A percentile compares a stretch with the other conserved stretches of the same genome.
These are phyloP conservation scores for Euzophera pinguis DNA, from an alignment of 2,888 invertebrate genomes.

Conservation along the genomic window DNA sequence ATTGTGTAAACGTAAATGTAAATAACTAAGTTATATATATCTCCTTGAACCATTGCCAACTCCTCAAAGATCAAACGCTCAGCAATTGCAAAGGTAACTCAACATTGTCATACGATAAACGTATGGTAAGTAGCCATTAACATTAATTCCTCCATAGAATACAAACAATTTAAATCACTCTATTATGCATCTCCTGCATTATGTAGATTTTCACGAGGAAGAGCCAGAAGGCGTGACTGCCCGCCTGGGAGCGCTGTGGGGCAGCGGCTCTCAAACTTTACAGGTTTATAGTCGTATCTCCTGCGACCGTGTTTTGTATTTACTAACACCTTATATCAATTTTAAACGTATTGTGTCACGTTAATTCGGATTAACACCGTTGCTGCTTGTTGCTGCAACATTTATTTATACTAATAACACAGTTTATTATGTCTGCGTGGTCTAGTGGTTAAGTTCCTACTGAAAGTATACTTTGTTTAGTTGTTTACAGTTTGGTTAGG, in stretches of 20 bases:
- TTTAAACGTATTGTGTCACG: too few species aligned
- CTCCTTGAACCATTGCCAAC: background rate
- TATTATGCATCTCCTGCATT: slow-evolving; percentile 53
- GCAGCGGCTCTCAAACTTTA: slow-evolving; percentile 2
- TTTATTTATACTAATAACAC: too few species aligned
- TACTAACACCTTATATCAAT: too few species aligned
- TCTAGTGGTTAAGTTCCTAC: too few species aligned
- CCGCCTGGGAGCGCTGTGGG: slow-evolving; percentile 46
- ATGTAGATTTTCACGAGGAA: slow-evolving; percentile 55
- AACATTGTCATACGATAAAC: slow-evolving; percentile 1
- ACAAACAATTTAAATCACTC: slow-evolving; percentile 33
- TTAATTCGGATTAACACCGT: too few species aligned
- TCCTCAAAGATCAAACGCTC: background rate
- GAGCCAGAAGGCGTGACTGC: slow-evolving; percentile 61
- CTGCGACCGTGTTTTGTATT: too few species aligned
- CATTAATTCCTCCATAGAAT: slow-evolving; percentile 12
- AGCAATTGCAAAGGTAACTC: background rate
- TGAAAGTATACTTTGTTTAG: too few species aligned
- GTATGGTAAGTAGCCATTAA: slow-evolving; percentile 14
- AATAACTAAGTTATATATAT: background rate
- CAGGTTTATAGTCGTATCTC: too few species aligned
- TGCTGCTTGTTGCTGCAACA: too few species aligned
- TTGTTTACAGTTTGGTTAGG: too few species aligned
- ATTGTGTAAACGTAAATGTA: too few species aligned
- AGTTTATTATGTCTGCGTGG: too few species aligned